phyloP scores from a whole-genome alignment of 1,140 invertebrate species.

The Aphelinus certus region DNA sequence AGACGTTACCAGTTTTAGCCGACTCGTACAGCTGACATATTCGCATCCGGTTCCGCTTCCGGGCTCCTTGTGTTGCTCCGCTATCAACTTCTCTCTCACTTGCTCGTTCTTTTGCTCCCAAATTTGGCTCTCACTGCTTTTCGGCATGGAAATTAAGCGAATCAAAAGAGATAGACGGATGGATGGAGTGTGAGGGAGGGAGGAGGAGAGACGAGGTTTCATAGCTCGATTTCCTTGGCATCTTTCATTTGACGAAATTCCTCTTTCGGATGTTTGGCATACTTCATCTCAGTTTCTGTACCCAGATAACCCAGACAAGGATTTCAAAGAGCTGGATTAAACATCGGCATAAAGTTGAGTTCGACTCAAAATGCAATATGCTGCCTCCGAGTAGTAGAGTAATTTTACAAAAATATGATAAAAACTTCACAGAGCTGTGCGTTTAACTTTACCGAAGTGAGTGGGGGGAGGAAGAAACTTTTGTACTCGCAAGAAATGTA shows the following conservation, averaged over 20 bases:
- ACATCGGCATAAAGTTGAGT: background rate
- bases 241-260: conserved; percentile 22
- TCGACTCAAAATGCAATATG: background rate
- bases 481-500: too few species aligned
- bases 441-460: too few species aligned
- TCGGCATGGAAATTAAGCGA: too few species aligned
- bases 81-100: conserved; percentile 26
- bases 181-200: background rate
- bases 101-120: too few species aligned
- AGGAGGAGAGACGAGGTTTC: background rate
- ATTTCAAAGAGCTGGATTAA: conserved; percentile 24
- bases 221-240: conserved; percentile 10
- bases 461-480: too few species aligned
- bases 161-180: too few species aligned
- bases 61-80: conserved; percentile 13
- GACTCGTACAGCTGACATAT: conserved; percentile 39
- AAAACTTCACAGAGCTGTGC: background rate
- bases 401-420: conserved; percentile 1
- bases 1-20: conserved; percentile 33
- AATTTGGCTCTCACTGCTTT: too few species aligned
- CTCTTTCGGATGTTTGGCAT: conserved; percentile 11
- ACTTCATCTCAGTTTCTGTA: background rate
- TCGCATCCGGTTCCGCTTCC: conserved; percentile 39
- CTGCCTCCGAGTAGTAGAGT: background rate
- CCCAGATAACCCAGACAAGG: too few species aligned